A percentile compares a stretch with the other conserved stretches of the same genome.
These are phyloP conservation scores for Podargus strigoides DNA, from an alignment of 2,797 vertebrate species.

Conservation along the genomic window DNA sequence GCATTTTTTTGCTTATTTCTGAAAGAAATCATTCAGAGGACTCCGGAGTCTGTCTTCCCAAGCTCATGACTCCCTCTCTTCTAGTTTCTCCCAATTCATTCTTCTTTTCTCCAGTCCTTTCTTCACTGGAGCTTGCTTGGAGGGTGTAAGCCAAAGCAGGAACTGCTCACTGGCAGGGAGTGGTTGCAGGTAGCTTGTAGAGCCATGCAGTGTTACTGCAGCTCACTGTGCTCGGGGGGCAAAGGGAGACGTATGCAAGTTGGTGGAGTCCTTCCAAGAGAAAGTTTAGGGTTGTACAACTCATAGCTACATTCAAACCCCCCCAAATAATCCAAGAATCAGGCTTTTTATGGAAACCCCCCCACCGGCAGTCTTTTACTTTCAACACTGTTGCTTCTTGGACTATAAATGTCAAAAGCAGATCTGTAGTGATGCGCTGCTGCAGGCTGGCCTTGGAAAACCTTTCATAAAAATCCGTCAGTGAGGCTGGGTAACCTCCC, in stretches of 20 bases:
- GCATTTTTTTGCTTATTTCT: background rate
- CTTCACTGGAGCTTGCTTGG: background rate
- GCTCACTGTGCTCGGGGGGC: background rate
- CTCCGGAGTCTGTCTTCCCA: background rate
- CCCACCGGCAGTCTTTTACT: conserved; percentile 9
- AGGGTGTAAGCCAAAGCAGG: background rate
- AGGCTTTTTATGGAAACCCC: conserved; percentile 9
- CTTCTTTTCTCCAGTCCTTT: background rate
- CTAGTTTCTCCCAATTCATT: background rate
- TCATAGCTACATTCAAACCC: background rate
- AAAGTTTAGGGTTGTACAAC: background rate
- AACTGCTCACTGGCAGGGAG: background rate
- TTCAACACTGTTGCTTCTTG: background rate
- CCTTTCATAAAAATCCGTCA: conserved; percentile 38
- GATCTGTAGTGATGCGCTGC: background rate
- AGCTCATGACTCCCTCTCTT: background rate
- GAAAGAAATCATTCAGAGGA: background rate
- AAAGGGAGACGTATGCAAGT: background rate
- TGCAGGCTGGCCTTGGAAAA: conserved; percentile 46
- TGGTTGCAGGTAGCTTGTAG: background rate
- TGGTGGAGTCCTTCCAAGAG: background rate
- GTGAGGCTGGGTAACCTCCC: background rate
- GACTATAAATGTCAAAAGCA: conserved; percentile 37
- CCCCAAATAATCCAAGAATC: background rate
- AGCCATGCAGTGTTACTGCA: background rate